These are phyloP conservation scores for Molanna angustata DNA, from an alignment of 2,888 invertebrate genomes.

Conservation along the genomic window DNA sequence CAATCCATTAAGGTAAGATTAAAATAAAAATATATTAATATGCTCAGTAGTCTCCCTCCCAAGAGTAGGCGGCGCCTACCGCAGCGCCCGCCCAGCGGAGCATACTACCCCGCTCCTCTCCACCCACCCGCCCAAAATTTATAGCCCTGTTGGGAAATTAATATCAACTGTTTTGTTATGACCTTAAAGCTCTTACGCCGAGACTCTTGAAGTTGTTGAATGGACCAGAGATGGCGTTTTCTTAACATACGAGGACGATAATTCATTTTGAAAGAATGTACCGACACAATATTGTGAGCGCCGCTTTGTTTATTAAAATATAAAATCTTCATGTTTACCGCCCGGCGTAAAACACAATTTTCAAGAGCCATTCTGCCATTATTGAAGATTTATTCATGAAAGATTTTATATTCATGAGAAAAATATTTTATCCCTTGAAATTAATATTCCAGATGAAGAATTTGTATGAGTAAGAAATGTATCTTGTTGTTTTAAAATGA, in stretches of 20 bases:
- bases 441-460: slow-evolving; percentile 13
- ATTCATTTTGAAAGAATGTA: slow-evolving; percentile 27
- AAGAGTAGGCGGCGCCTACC: slow-evolving; percentile 18
- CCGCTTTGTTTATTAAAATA: slow-evolving; percentile 24
- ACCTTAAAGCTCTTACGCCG: slow-evolving; percentile 31
- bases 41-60: slow-evolving; percentile 1
- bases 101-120: slow-evolving; percentile 35
- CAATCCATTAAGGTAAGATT: slow-evolving; percentile 4
- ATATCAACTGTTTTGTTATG: slow-evolving; percentile 44
- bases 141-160: slow-evolving; percentile 53
- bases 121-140: slow-evolving; percentile 46
- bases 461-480: slow-evolving; percentile 10
- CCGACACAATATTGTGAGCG: slow-evolving; percentile 14
- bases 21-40: not conserved
- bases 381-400: slow-evolving; percentile 18
- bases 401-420: slow-evolving; percentile 19
- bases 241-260: slow-evolving; percentile 29
- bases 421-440: slow-evolving; percentile 16
- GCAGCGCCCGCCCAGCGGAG: slow-evolving; percentile 35
- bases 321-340: slow-evolving; percentile 16
- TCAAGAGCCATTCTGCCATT: slow-evolving; percentile 9
- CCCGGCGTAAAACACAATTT: slow-evolving; percentile 8
- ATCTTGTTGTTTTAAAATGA: not conserved
- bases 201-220: slow-evolving; percentile 30
- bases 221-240: slow-evolving; percentile 27